Base-by-base conservation (phyloP, 1,140 invertebrate genomes). In the Saccostrea cuccullata region DNA sequence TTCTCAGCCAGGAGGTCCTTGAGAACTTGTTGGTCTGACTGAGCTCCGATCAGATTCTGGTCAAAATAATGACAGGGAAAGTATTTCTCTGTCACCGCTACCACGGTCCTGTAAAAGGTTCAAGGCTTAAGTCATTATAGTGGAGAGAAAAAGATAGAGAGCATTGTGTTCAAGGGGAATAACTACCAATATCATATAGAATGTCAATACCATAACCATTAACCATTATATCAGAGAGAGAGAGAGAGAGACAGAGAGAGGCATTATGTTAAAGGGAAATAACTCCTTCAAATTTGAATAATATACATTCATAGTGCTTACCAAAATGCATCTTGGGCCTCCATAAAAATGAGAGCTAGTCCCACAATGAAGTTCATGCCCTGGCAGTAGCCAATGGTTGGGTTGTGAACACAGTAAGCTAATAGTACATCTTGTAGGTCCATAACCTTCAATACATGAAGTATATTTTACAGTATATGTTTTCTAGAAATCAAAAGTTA, bases 301-400 rank as follows among this genome's bases (percentile, higher is more conserved):
- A 20, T 15, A 47, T 47, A 47, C 47, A 36, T 36, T 36, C 17
- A 55, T 47, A 15, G 2, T 85, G 83, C 91, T 91, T 89, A 95
- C 96, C 96, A 96, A 91, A 96, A 96, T 13, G 96, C 94, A 91
- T 96, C 96, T 87, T 96, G 95, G 1, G 95, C 93, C 85, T 95
- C 94, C 89, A 96, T 93, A 90, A 96, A 96, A 13, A 96, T 91
- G 0, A 96, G 94, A 12, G 94, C 93, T 89, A 96, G 95, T n/a
- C 94, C 96, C 8, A 95, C 95, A 60, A 96, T 94, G 91, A 96
- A 96, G 91, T 96, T 96, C 96, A 96, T 96, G 55, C 96, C 96
- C 92, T 96, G 96, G 89, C 96, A 96, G 90, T 96, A 96, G 13
- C 96, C 96, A 67, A 96, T 91, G 4, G 88, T 91, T 20, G 94